These are phyloP conservation scores for Salminus brasiliensis DNA, from an alignment of 2,113 vertebrate species.

Conservation along the genomic window DNA sequence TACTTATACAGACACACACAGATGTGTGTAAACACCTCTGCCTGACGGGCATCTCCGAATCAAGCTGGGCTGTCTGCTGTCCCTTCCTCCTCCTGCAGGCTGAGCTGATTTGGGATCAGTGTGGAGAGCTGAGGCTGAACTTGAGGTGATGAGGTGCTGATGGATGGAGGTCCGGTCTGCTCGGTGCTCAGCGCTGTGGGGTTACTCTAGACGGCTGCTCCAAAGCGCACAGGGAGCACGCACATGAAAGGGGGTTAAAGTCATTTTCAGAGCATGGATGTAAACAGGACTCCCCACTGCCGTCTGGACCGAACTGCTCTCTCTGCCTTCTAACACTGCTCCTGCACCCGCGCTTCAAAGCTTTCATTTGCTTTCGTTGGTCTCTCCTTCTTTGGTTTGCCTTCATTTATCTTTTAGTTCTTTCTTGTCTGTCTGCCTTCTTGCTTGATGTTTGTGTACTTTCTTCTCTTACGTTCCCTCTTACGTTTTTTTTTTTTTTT, in stretches of 20 bases:
- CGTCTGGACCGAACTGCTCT: not conserved
- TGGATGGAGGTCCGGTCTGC: not conserved
- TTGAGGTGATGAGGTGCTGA: slow-evolving; percentile 46
- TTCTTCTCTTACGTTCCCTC: not conserved
- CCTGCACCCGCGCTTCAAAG: slow-evolving; percentile 33
- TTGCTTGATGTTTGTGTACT: not conserved
- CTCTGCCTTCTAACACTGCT: not conserved
- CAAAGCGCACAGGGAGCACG: not conserved
- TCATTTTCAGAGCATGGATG: not conserved
- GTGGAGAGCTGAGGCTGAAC: not conserved
- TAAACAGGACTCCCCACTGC: not conserved
- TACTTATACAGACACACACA: not conserved
- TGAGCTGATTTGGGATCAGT: slow-evolving; percentile 10
- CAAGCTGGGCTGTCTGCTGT: slow-evolving; percentile 41
- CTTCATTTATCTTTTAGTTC: not conserved
- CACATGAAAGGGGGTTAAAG: slow-evolving; percentile 25
- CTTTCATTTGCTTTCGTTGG: slow-evolving; percentile 14
- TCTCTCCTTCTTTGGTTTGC: slow-evolving; percentile 12
- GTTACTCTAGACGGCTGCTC: slow-evolving; percentile 37
- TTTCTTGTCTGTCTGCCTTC: not conserved
- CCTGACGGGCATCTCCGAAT: slow-evolving; percentile 58
- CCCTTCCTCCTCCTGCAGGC: slow-evolving; percentile 20
- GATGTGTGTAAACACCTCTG: slow-evolving; percentile 55
- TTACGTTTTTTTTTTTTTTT: not conserved
- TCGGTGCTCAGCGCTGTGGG: not conserved